Base-by-base conservation (phyloP, 2,797 vertebrate genomes). In the Esox masquinongy region DNA sequence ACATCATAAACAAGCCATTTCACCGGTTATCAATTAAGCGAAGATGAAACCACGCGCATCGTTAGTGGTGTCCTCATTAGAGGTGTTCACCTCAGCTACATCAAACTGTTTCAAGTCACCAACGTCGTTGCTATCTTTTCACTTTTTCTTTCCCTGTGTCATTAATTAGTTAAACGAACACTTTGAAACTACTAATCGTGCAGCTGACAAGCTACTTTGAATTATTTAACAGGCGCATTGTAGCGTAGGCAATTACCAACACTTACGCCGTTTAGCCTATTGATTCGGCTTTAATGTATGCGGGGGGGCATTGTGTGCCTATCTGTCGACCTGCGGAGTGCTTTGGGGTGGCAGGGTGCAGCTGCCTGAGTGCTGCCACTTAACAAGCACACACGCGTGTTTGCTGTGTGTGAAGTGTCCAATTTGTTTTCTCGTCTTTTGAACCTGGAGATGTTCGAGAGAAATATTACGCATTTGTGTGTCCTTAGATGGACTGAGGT, bases 51-150 rank as follows among this genome's bases (percentile, higher is more conserved):
- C 7, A 59, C 68, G 50, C 67, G 70, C 68, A n/a, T 71, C 50
- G 77, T 80, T 56, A 19, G 67, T 24, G 24, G 70, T 24, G 59
- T 66, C 59, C 68, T 77, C 51, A 70, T 80, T 80, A 77, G 67
- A 31, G 66, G 51, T 43, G 19, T 69, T 34, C 74, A 56, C 61
- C 70, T 74, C 53, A 0, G 47, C 59, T 51, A 56, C 24, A 68
- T 80, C 53, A n/a, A 31, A 59, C 56, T 56, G 43, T 61, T 76
- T 5, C 64, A 72, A 24, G 22, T 15, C 24, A 19, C 47, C 47
- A n/a, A 15, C 39, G 39, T 9, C 43, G 47, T 17, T 15, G 16
- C 26, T 22, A 59, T 19, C 49, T 26, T 26, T 49, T 31, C n/a
- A 17, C 43, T 51, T 17, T 4, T 4, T 70, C 6, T 15, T 11